Evolutionary conservation across 2,888 invertebrate species (phyloP).

Genomic region (Leptopterna dolabrata): DNA sequence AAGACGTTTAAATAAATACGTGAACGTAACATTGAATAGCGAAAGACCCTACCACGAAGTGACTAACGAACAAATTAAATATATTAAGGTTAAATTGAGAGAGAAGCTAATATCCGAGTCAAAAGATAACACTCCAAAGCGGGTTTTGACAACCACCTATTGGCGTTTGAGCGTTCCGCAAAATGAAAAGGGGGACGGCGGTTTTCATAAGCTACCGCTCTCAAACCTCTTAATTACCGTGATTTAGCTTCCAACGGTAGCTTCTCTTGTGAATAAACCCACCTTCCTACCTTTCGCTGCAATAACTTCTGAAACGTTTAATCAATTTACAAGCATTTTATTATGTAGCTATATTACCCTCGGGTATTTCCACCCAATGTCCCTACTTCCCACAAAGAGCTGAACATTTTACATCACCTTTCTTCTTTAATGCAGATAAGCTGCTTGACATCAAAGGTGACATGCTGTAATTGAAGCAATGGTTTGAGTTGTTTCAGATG

Average conservation of each 20-base stretch:
- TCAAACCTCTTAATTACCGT: conserved; percentile 7
- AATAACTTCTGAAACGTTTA: background rate
- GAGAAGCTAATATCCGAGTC: background rate
- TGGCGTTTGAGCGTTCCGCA: background rate
- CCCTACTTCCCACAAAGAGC: background rate
- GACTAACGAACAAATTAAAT: background rate
- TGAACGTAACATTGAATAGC: background rate
- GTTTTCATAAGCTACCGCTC: conserved; percentile 8
- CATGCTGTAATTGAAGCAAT: background rate
- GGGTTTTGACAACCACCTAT: conserved; percentile 7
- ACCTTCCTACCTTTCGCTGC: background rate
- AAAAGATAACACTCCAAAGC: background rate
- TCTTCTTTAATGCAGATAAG: background rate
- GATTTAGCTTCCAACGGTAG: background rate
- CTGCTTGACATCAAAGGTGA: background rate
- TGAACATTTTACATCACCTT: background rate
- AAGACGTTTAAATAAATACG: no score
- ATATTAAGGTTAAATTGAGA: background rate
- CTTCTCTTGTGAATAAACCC: conserved; percentile 6
- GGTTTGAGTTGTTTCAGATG: no score
- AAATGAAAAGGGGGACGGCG: background rate
- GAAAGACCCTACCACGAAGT: background rate
- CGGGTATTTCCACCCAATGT: background rate
- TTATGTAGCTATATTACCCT: background rate
- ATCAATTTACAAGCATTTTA: conserved; percentile 3